Base-by-base conservation (phyloP, 1,140 invertebrate species). In the Dinothrombium tinctorium region DNA sequence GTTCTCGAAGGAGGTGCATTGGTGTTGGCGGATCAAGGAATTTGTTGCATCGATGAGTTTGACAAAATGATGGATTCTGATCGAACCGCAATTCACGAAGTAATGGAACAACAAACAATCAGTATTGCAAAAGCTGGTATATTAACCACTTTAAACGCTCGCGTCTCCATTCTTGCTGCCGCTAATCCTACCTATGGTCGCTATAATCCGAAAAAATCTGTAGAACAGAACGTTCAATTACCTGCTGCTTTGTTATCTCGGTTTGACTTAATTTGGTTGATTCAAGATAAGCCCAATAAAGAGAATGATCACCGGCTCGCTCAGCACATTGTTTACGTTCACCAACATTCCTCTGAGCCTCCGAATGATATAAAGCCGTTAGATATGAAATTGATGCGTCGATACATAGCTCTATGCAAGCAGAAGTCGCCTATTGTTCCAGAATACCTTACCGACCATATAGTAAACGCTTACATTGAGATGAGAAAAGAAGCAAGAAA, bases 61-160 rank as follows among this genome's bases (percentile, higher is more conserved):
- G 94, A 99, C 59, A 99, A 99, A 64, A 98, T 99, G 90, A 76
- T 86, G 32, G 90, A 98, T 43, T 56, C 59, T 11, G 92, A 98
- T 61, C 69, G 90, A 51, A 94, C 87, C 1, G 84, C 92, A 29
- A 96, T 99, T 51, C 94, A 99, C 57, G 94, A 99, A 63, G 86
- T 90, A 5, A 99, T 99, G 94, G 94, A 99, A 65, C 94, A 99
- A 54, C 94, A 99, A 62, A 99, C 94, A 2, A 95, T 99, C 47
- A 95, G 87, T 32, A 96, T 99, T 56, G 90, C 94, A 9, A 99
- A 99, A 72, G 92, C 90, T 36, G 92, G 92, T 36, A 96, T 98
- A 48, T 84, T 96, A 76, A 94, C 92, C 0, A 84, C 80, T 23
- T 59, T 98, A 15, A 96, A 98, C 64, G 90, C 90, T 0, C 69